phyloP scores from a whole-genome alignment of 2,797 vertebrate species.

The Phalanger gymnotis region DNA sequence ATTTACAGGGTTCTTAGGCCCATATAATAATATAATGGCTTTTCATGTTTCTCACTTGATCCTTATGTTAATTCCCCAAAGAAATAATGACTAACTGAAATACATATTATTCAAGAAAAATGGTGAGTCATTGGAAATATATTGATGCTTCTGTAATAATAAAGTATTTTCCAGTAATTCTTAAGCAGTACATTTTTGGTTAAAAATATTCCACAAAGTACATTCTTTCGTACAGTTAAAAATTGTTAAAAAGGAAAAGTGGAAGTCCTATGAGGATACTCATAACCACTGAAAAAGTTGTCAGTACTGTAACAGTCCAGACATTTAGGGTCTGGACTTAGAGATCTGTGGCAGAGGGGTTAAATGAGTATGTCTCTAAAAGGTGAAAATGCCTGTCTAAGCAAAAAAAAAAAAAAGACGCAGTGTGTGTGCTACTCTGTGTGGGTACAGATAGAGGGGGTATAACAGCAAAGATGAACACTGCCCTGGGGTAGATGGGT shows the following conservation, averaged over 20 bases:
- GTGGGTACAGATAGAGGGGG: not conserved
- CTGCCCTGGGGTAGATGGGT: not conserved
- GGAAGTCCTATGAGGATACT: not conserved
- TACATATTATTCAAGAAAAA: slow-evolving; percentile 17
- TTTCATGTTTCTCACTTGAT: not conserved
- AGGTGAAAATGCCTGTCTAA: too few species aligned
- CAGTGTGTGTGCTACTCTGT: not conserved
- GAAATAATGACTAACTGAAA: slow-evolving; percentile 47
- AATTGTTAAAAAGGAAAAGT: slow-evolving; percentile 39
- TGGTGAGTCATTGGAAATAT: slow-evolving; percentile 18
- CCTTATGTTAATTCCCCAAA: slow-evolving; percentile 25
- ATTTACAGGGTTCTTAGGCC: not conserved
- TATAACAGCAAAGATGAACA: not conserved
- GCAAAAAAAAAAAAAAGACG: not conserved
- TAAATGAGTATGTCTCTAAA: rapidly evolving
- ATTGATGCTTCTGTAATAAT: slow-evolving; percentile 44
- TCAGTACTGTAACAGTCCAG: not conserved
- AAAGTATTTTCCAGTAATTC: slow-evolving; percentile 62
- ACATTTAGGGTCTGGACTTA: not conserved
- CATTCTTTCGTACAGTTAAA: slow-evolving; percentile 48
- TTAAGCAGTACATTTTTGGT: slow-evolving; percentile 56
- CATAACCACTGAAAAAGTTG: not conserved
- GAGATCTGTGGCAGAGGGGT: not conserved
- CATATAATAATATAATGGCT: not conserved
- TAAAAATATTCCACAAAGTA: slow-evolving; percentile 43